Conservation (phyloP, 2,888 invertebrate species). For the Tethea ocularis region DNA sequence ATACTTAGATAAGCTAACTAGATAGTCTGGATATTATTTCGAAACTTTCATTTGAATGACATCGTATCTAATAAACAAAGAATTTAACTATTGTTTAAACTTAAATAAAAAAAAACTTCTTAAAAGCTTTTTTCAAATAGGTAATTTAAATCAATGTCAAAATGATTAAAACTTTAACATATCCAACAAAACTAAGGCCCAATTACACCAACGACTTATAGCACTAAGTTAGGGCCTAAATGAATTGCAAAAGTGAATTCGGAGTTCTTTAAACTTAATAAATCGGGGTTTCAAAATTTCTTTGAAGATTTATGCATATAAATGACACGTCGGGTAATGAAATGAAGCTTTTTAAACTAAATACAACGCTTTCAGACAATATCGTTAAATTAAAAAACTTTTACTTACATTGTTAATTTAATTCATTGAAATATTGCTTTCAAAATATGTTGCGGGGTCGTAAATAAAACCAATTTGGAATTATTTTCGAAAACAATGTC, state of each 20-base stretch:
- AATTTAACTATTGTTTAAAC: neutral
- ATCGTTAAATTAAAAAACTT: neutral
- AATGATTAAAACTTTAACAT: neutral
- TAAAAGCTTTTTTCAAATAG: neutral
- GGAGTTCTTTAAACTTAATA: neutral
- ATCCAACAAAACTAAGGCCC: too few species aligned
- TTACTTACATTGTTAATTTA: neutral
- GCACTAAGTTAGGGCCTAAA: too few species aligned
- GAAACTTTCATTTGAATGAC: too few species aligned
- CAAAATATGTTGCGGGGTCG: slow-evolving; percentile 1
- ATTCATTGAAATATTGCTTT: neutral
- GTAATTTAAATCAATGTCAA: neutral
- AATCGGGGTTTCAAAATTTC: neutral
- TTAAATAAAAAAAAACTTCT: neutral
- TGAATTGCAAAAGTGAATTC: slow-evolving; percentile 1
- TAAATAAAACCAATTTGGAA: neutral
- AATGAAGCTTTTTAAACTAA: too few species aligned
- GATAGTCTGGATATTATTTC: too few species aligned
- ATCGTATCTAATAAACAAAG: too few species aligned
- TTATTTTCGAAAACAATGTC: neutral
- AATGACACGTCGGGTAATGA: too few species aligned
- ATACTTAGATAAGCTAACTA: too few species aligned
- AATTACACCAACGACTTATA: too few species aligned
- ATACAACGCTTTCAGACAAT: too few species aligned
- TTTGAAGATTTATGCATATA: too few species aligned